Conservation (phyloP, 2,113 vertebrate species). For the Hippoglossus stenolepis region DNA sequence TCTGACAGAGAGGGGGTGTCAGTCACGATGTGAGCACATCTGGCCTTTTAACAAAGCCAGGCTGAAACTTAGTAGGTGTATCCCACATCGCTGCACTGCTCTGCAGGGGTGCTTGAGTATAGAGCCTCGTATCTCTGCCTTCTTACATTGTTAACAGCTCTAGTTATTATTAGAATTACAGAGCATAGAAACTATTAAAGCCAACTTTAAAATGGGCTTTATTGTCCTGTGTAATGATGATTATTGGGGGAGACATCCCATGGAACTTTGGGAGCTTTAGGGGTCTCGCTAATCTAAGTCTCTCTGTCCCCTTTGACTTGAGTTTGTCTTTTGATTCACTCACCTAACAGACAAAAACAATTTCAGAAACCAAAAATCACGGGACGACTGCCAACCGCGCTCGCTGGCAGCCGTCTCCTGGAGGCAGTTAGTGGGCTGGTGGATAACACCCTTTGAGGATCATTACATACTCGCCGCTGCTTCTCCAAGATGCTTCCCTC, state of each 20-base stretch:
- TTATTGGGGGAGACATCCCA: conserved; percentile 1
- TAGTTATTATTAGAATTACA: not conserved
- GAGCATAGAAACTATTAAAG: not conserved
- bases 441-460: conserved; percentile 69
- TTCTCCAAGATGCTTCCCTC: conserved; percentile 51
- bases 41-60: conserved; percentile 10
- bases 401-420: conserved; percentile 60
- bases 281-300: not conserved
- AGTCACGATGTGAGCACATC: not conserved
- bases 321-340: conserved; percentile 55
- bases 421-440: conserved; percentile 68
- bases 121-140: not conserved
- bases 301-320: conserved; percentile 36
- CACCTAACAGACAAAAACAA: conserved; percentile 47
- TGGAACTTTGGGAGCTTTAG: not conserved
- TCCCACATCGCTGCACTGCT: not conserved
- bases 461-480: conserved; percentile 54
- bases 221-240: not conserved
- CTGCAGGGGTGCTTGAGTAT: not conserved
- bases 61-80: conserved; percentile 9
- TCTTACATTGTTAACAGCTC: conserved; percentile 9
- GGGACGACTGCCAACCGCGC: conserved; percentile 48
- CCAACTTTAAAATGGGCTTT: conserved; percentile 15
- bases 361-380: conserved; percentile 50
- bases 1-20: not conserved